Evolutionary conservation across 2,797 vertebrate genomes (phyloP), one percentile per base, ranked within the genome.

Genomic region (Lepilemur ruficaudatus): DNA sequence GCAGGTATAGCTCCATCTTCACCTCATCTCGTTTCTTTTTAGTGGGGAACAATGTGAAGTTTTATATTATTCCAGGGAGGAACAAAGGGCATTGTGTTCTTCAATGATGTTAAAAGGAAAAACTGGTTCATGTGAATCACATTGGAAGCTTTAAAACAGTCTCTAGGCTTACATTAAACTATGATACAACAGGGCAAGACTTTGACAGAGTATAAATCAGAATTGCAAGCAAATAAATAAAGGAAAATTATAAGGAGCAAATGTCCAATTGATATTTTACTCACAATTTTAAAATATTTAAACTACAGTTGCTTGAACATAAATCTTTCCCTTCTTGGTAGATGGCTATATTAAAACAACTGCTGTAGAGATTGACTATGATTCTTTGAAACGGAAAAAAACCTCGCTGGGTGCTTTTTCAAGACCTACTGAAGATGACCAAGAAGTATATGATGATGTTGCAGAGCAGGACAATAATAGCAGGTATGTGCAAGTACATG

Each of bases 301-400:
- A 97, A 79, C 4, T 78, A 4, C n/a, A 22, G 17, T 81, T 89
- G 30, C 22, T 75, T 95, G 41, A 96, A 85, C 73, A 57, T 9
- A 18, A 52, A 15, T 69, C 2, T 83, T 67, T 92, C 91, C 23
- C 6, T 93, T 96, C 50, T 93, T 96, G 97, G 50, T 97, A 99
- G 99, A 99, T 96, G 99, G 99, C 57, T 99, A 99, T 65, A 99
- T 99, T 90, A 99, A 99, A 98, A 99, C 99, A 20, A 98, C 99
- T 0, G 98, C 99, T 3, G 99, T 99, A 92, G 98, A 99, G 92
- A 99, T 99, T 38, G 99, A 99, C 97, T 99, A 99, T 17, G 99
- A 99, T 94, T 98, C 98, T 20, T 98, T 99, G 96, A 99, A 87
- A 98, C 98, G 88, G 95, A 99, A 99, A 91, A 98, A 98, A 86